Evolutionary conservation across 2,797 vertebrate species (phyloP).

Genomic region (Pseudotriccus pelzelni): DNA sequence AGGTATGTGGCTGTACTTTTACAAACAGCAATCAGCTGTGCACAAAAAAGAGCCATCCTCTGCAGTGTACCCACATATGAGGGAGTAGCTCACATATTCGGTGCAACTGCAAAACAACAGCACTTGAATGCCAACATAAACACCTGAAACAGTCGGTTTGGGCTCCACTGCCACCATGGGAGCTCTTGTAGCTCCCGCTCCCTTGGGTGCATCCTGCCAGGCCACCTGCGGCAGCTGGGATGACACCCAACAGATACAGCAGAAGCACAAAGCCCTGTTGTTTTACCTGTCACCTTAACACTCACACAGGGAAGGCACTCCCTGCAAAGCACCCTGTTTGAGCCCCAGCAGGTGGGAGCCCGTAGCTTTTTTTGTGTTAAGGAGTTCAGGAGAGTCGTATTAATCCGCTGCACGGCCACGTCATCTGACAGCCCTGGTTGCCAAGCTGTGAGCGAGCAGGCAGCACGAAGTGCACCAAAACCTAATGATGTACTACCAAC

Average conservation of each 20-base stretch:
- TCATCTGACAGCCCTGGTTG: not conserved
- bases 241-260: not conserved
- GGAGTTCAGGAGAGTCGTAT: not conserved
- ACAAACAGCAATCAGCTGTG: accelerated
- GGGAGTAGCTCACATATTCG: not conserved
- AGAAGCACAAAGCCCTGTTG: not conserved
- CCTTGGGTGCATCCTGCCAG: accelerated
- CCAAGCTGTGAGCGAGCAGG: not conserved
- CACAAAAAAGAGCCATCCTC: not conserved
- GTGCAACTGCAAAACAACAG: not conserved
- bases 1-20: not conserved
- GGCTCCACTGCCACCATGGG: accelerated
- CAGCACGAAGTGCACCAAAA: not conserved
- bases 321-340: accelerated
- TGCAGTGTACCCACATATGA: accelerated
- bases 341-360: not conserved
- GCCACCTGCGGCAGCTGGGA: accelerated
- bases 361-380: not conserved
- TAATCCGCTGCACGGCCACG: accelerated
- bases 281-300: not conserved
- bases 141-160: not conserved
- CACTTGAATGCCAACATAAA: not conserved
- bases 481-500: constrained; percentile 39
- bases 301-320: accelerated
- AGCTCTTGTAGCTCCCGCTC: accelerated